A percentile compares a stretch with the other conserved stretches of the same genome.
phyloP scores from a whole-genome alignment of 2,113 vertebrate species.

The Mormyrus lacerda region DNA sequence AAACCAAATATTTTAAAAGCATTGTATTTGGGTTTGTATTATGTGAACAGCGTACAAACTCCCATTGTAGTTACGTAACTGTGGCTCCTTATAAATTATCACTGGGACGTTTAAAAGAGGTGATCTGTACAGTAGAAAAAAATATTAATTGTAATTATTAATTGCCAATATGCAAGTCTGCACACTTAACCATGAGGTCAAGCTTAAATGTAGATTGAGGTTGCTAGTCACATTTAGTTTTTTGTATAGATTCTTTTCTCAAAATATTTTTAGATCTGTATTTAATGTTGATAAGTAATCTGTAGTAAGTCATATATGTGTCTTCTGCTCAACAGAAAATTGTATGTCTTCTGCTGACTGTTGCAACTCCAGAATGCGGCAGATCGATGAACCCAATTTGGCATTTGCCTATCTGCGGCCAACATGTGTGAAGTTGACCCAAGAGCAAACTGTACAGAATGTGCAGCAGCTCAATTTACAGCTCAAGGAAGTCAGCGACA shows the following conservation, averaged over 20 bases:
- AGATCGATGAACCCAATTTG: constrained; percentile 73
- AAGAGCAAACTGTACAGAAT: constrained; percentile 64
- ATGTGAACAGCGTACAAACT: neutral
- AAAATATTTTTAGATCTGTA: neutral
- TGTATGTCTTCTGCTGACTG: neutral
- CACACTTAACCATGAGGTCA: neutral
- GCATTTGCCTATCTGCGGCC: constrained; percentile 83
- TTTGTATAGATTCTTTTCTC: neutral
- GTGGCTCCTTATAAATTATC: neutral
- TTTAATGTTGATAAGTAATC: neutral
- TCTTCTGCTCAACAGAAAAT: neutral
- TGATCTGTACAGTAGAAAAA: neutral
- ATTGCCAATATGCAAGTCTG: neutral
- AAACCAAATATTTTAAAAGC: neutral
- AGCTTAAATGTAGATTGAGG: neutral
- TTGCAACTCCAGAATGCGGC: constrained; percentile 55
- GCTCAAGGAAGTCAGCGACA: constrained; percentile 61
- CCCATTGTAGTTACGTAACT: neutral
- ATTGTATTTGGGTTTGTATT: neutral
- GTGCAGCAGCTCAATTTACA: constrained; percentile 60
- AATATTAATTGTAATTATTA: neutral
- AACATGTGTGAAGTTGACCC: constrained; percentile 75
- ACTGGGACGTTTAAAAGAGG: neutral
- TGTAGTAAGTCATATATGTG: neutral
- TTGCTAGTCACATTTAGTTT: neutral